Evolutionary conservation across 2,113 vertebrate genomes (phyloP).

Genomic region (Hippocampus abdominalis): DNA sequence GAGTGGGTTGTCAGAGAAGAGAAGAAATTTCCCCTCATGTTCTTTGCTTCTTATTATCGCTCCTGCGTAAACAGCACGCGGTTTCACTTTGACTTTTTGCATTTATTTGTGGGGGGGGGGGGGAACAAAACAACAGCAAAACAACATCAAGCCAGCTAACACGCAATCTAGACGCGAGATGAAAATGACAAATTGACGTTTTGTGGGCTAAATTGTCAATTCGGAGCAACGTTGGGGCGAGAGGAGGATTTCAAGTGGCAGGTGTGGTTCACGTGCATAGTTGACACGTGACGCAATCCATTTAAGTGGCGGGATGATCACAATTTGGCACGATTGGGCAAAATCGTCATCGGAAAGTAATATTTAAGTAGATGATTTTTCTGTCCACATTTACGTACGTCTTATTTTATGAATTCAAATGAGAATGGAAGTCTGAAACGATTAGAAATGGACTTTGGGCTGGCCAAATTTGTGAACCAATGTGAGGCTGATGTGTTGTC

Average conservation of each 20-base stretch:
- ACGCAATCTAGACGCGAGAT: not conserved
- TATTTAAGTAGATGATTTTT: not conserved
- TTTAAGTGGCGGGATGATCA: too few species aligned
- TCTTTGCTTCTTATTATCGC: not conserved
- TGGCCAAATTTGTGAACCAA: not conserved
- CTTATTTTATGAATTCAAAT: not conserved
- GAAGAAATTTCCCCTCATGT: conserved; percentile 4
- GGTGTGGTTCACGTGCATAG: not conserved
- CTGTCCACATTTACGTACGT: not conserved
- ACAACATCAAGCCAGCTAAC: not conserved
- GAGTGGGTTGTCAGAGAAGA: conserved; percentile 5
- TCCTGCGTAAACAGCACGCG: not conserved
- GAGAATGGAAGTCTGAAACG: too few species aligned
- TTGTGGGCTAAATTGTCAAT: not conserved
- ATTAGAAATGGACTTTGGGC: not conserved
- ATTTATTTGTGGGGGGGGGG: conserved; percentile 2
- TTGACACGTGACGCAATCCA: too few species aligned
- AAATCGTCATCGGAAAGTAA: too few species aligned
- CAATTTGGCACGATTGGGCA: too few species aligned
- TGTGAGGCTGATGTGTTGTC: not conserved
- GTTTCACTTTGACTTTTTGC: conserved; percentile 1
- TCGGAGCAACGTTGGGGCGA: not conserved
- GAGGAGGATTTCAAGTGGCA: not conserved
- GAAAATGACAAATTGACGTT: not conserved
- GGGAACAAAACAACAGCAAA: not conserved